A percentile compares a stretch with the other conserved stretches of the same genome.
Evolutionary conservation across 2,888 invertebrate species (phyloP).

Genomic region (Apamea epomidion): DNA sequence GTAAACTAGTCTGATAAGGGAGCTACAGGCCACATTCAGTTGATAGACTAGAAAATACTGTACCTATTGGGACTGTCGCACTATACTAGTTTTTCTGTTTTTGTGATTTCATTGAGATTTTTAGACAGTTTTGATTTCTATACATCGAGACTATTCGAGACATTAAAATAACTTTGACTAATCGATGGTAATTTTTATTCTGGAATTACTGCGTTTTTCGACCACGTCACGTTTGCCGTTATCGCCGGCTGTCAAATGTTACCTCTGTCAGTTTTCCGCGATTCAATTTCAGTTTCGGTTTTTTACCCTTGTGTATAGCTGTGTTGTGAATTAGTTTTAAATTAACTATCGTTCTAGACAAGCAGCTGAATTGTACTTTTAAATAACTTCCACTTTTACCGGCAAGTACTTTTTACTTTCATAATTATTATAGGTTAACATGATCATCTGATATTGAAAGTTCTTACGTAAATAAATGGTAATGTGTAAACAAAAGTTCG

Average conservation of each 20-base stretch:
- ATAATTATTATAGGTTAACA: conserved; percentile 42
- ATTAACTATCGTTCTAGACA: conserved; percentile 10
- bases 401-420: conserved; percentile 21
- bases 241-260: conserved; percentile 26
- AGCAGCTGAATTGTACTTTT: neutral
- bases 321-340: conserved; percentile 25
- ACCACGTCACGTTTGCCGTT: conserved; percentile 16
- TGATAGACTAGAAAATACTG: neutral
- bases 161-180: too few relatives aligned
- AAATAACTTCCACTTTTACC: neutral
- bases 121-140: neutral
- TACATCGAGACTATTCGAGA: neutral
- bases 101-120: neutral
- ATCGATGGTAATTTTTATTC: neutral
- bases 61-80: neutral
- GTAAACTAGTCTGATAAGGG: too few relatives aligned
- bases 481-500: too few relatives aligned
- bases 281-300: conserved; percentile 22
- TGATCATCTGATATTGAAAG: conserved; percentile 23
- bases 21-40: neutral
- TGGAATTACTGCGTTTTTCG: neutral
- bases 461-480: conserved; percentile 24
- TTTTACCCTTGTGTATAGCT: neutral
- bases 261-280: conserved; percentile 9
- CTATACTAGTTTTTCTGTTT: neutral